Evolutionary conservation across 2,888 invertebrate genomes (phyloP), one percentile per base, ranked within the genome.

Genomic region (Dryocosmus kuriphilus): DNA sequence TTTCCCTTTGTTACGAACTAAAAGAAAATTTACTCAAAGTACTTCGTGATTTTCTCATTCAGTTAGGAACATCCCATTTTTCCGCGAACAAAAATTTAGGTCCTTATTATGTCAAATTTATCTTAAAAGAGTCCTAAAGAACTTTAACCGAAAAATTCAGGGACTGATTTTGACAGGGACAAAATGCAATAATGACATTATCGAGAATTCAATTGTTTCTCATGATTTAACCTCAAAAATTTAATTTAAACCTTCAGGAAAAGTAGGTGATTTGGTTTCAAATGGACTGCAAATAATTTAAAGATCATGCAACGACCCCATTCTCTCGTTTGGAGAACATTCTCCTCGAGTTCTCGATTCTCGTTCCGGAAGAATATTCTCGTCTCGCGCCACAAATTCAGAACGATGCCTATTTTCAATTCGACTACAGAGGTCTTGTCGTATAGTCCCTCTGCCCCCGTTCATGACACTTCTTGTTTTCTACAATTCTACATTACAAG

Each of bases 331-430:
- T 22, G 14, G 57, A 57, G 24, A 24, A 57, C 57, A 57, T 57
- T 51, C 14, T 24, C 57, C n/a, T 22, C 24, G 14, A 11, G 14
- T 57, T 57, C 57, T 57, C 24, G 24, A 24, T 57, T 65, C 22
- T 62, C 22, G 65, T 65, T 65, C 65, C 38, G 38, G 38, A 65
- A 65, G 38, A 65, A 38, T 65, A 41, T 63, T 63, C 65, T 38
- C 38, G 65, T 65, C 65, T 38, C 65, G 65, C 38, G 24, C 24
- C 65, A 38, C 38, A 65, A 65, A 65, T 65, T 65, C 65, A 38
- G 65, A 65, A 38, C 22, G 38, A 65, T n/a, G 32, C 63, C 63
- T 22, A 63, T 63, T 63, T 63, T 63, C 6, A 32, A 24, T 65
- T 65, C 24, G 6, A 19, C 24, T 57, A 24, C 22, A 8, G 24